Evolutionary conservation across 2,113 vertebrate genomes (phyloP).

Genomic region (Microcebus lehilahytsara): DNA sequence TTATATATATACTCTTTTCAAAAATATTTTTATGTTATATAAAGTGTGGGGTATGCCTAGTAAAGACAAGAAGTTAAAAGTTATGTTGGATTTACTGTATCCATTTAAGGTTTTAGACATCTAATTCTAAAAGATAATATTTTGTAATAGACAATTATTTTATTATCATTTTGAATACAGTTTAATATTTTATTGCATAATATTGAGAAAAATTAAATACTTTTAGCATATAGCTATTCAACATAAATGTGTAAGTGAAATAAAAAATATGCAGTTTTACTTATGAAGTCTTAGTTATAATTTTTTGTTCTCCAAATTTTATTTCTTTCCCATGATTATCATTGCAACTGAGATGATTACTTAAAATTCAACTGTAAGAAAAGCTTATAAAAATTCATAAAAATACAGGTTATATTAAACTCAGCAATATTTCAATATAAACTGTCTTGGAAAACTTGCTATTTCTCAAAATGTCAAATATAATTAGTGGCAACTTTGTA

Average conservation of each 20-base stretch:
- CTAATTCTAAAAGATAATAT: background rate
- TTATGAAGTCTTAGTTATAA: background rate
- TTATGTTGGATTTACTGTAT: background rate
- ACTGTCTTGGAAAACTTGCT: slow-evolving; percentile 28
- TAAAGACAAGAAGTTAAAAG: background rate
- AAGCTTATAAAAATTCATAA: slow-evolving; percentile 32
- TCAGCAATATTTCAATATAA: slow-evolving; percentile 26
- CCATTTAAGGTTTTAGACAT: background rate
- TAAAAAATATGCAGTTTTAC: background rate
- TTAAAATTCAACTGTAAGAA: background rate
- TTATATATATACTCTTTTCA: background rate
- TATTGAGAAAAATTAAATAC: background rate
- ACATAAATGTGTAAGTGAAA: background rate
- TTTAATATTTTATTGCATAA: background rate
- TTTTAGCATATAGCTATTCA: background rate
- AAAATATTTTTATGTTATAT: background rate
- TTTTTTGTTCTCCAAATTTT: background rate
- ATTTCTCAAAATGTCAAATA: slow-evolving; percentile 42
- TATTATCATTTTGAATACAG: background rate
- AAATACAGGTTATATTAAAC: background rate
- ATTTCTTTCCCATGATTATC: background rate
- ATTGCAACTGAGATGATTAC: background rate
- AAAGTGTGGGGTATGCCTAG: background rate
- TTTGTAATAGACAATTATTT: background rate
- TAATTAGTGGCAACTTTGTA: background rate